Base-by-base conservation (phyloP, 2,888 invertebrate genomes). In the Brachycybe producta region DNA sequence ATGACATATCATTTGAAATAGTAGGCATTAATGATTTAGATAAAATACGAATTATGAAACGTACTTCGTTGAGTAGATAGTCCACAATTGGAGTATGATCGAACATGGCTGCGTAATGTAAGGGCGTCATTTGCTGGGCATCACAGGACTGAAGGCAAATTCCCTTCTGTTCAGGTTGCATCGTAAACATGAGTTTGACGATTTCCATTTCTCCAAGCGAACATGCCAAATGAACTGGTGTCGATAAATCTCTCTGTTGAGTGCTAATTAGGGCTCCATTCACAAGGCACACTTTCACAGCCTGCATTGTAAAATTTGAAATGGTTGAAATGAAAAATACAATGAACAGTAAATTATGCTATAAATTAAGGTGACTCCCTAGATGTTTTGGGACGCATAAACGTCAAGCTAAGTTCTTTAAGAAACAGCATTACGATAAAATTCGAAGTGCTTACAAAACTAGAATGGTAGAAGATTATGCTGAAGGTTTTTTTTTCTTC, bases 101-200 rank as follows among this genome's bases (percentile, higher is more conserved):
- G 58, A 90, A 90, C 82, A 90, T 84, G 1, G 90, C 84, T 0
- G 90, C 90, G 62, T 86, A 85, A 65, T 90, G 90, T 1, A 91
- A 70, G 0, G 90, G 88, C 0, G 87, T 88, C 87, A 88, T 88
- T 60, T 80, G 80, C 63, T 86, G 84, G 0, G 84, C 79, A 61
- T 91, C 90, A 45, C 80, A 80, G 1, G 82, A 82, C 19, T 71
- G 73, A 13, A 90, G 67, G 51, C 82, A 82, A 5, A 75, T 71
- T 5, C 71, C 58, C 60, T 84, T 84, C 64, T 84, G 84, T 39
- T 76, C 73, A 0, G 85, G 84, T 51, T 68, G 67, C 24, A 57
- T 52, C 17, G 63, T 74, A 61, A 87, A 84, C 88, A 91, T 88
- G 13, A 87, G 67, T 60, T 82, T 79, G 0, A 91, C 81, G 57